Evolutionary conservation across 2,888 invertebrate species (phyloP), one percentile per base, ranked within the genome.

Genomic region (Nephrotoma appendiculata): DNA sequence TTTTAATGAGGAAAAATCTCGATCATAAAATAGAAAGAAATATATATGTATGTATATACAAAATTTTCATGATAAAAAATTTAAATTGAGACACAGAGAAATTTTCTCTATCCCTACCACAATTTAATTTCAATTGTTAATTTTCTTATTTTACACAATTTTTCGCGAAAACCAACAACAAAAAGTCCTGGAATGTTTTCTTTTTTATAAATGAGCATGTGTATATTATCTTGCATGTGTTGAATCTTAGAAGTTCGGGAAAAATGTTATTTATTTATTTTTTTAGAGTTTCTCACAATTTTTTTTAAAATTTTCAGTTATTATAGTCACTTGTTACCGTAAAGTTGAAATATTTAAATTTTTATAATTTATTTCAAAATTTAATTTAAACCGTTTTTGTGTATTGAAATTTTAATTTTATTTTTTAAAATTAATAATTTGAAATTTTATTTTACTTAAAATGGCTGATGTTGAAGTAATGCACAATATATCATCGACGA

Each of bases 381-480:
- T 71, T 71, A 71, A 71, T 71, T 71, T 31, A 71, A 9, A 31
- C 31, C 31, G 31, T 19, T 71, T 52, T 31, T 31, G 71, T 71
- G 52, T 71, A 31, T 31, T 71, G 19, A 9, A 31, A 71, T 6
- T 71, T 31, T 31, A 31, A 42, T 12, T 42, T 84, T 84, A 83
- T 41, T 83, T 83, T 84, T 84, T 43, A n/a, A 84, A 84, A 19
- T 44, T 45, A 19, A 86, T 31, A 45, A 45, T 44, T 44, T 15
- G 11, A 86, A 85, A 86, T 86, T 86, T 19, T 31, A 45, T 42
- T 52, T 42, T n/a, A 57, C 9, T n/a, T 84, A 91, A 91, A 92
- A 97, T 97, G 97, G 97, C 96, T 92, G 97, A 97, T 94, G 97
- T 97, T 90, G 97, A 97, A 92, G 94, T 96, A 89, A 95, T 96